These are phyloP conservation scores for Antheraea assamensis DNA, from an alignment of 2,888 invertebrate species.

Conservation along the genomic window DNA sequence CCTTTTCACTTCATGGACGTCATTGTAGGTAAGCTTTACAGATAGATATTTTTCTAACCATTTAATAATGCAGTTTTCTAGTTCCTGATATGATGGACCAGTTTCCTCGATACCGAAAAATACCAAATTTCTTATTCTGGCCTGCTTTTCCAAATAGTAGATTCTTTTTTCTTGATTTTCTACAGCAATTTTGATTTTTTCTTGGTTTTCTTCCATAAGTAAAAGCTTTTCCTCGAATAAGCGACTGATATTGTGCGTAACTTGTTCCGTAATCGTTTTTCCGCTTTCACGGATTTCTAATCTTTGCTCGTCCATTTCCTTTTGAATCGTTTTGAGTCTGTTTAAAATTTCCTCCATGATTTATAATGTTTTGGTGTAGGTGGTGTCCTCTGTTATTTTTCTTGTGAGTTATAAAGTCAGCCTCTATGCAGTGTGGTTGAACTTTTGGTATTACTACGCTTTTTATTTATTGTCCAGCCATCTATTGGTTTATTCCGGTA, in stretches of 20 bases:
- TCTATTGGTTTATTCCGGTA: too few relatives aligned
- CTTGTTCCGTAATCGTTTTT: slow-evolving; percentile 28
- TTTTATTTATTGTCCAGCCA: too few relatives aligned
- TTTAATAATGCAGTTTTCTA: slow-evolving; percentile 25
- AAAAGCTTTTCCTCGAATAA: slow-evolving; percentile 28
- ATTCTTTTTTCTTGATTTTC: slow-evolving; percentile 32
- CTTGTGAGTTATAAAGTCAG: too few relatives aligned
- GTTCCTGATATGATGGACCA: slow-evolving; percentile 26
- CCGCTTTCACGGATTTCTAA: slow-evolving; percentile 24
- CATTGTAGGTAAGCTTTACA: slow-evolving; percentile 19
- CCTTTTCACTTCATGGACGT: slow-evolving; percentile 25
- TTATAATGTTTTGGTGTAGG: neutral
- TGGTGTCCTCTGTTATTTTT: too few relatives aligned
- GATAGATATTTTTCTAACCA: slow-evolving; percentile 26
- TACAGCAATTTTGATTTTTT: slow-evolving; percentile 24
- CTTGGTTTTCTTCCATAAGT: slow-evolving; percentile 26
- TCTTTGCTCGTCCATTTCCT: slow-evolving; percentile 28
- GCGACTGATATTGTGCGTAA: slow-evolving; percentile 30
- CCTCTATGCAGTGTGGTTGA: too few relatives aligned
- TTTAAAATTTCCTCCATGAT: slow-evolving; percentile 27
- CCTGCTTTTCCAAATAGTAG: too few relatives aligned
- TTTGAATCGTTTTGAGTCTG: slow-evolving; percentile 24
- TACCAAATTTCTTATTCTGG: slow-evolving; percentile 28
- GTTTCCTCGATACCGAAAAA: slow-evolving; percentile 30
- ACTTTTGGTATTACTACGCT: too few relatives aligned